Evolutionary conservation across 1,140 invertebrate species (phyloP), one percentile per base, ranked within the genome.

Genomic region (Lanistes nyassanus): DNA sequence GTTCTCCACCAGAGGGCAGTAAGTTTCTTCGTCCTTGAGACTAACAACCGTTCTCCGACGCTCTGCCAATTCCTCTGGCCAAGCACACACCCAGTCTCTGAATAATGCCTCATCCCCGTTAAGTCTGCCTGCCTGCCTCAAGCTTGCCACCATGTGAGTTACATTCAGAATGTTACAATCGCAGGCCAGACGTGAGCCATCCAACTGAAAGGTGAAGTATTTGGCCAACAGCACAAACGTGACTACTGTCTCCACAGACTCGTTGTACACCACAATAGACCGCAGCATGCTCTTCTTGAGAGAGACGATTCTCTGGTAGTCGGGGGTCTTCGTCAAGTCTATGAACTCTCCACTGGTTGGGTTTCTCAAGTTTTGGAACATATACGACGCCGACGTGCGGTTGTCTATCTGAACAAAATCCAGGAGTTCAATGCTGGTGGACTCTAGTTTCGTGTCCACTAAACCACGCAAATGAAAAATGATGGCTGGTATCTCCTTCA

Each of bases 151-250:
- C 39, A 76, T 76, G 39, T 75, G 70, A 21, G 72, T 68, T 29
- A 84, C 67, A 7, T 71, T 69, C 29, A 80, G 71, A 36, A 84
- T 79, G 21, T 74, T 77, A 53, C 81, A 83, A 42, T 83, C 76
- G 73, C 83, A 84, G 16, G 56, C n/a, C n/a, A 84, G 34, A 0
- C 70, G 78, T 67, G 82, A 81, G 0, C 77, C 70, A 9, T 72
- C 68, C 0, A 81, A 36, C 37, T 78, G 70, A 36, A 84, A 72
- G 26, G 79, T 58, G 75, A 77, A 84, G 79, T 83, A 64, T 47
- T 71, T 76, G 0, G 81, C 53, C 26, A 81, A 31, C 19, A 81
- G 37, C 6, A 47, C 19, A 23, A 75, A 55, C 11, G 47, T 75
- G 47, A 55, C 16, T 77, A 37, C 26, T 31, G 72, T 39, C 51